Evolutionary conservation across 2,113 vertebrate genomes (phyloP), one percentile per base, ranked within the genome.

Genomic region (Vulpes ferrilata): DNA sequence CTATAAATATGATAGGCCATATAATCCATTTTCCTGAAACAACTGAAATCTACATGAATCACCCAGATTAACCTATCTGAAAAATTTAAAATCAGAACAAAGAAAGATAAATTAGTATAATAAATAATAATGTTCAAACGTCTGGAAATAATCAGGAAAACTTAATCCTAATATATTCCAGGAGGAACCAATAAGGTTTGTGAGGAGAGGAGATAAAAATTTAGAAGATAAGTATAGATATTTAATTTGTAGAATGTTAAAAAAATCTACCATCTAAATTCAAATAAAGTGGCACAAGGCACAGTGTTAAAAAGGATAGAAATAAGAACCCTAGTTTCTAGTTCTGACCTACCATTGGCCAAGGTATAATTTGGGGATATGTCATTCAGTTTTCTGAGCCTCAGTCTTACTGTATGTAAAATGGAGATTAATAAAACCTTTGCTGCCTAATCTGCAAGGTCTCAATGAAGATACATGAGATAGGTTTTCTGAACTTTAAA

Each of bases 401-500:
- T 60, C 48, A 22, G 13, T 80, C 19, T 71, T 27, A 23, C 80
- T 53, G 35, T 7, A 64, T 43, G 15, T 69, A 90, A 92, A 80
- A 60, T 67, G 32, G 11, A 3, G 3, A 43, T 97, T 27, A 11
- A 64, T 71, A 73, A 67, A 12, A 12, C 9, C 35, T 48, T 30
- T 20, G n/a, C 6, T 87, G 55, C 30, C 22, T 94, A 27, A 69
- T 64, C 48, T 57, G 27, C 2, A 48, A 17, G 30, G 16, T 81
- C 5, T 53, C 38, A 76, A 13, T 81, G 53, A 76, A 93, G 86
- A 59, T 60, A 67, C 84, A 22, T 76, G 55, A 85, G 32, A 32
- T 32, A 93, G 1, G 1, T 38, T 91, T 90, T 94, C 11, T 96
- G 59, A 96, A 81, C 12, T 81, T 90, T 64, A 53, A 65, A 89